Evolutionary conservation across 2,888 invertebrate species (phyloP), one percentile per base, ranked within the genome.

Genomic region (Polyommatus icarus): DNA sequence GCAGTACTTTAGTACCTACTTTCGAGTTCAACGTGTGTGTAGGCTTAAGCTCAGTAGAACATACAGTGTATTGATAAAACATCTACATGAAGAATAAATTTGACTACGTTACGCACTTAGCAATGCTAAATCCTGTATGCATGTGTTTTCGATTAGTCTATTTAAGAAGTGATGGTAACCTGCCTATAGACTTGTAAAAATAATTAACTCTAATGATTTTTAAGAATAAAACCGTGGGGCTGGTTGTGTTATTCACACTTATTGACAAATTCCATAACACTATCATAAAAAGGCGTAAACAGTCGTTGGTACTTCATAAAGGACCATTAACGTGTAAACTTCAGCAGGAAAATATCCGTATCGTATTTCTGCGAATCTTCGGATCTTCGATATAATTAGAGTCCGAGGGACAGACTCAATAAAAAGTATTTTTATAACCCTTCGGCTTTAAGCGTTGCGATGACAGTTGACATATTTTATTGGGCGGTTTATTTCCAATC

Each of bases 401-500:
- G 5, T 0, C 12, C 24, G 3, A 67, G 24, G 15, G 61, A 15
- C 12, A 10, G 24, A 1, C 24, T 59, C 20, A 20, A 29, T 67
- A 67, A 67, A 67, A 67, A 24, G 10, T 67, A 8, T 24, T 24
- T 67, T 67, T 67, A 24, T 12, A 67, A 24, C 61, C 36, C 36
- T 46, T 40, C 10, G 8, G 72, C 40, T 72, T 72, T 72, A 36
- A 40, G 36, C 40, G 40, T 10, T 18, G 40, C 46, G 72, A 18
- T 46, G 72, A 72, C 72, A 72, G 20, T 8, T 72, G 72, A 72
- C 72, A 72, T 5, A 72, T 72, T 72, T 72, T 40, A 40, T 72
- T 72, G 72, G 40, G 40, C 32, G 3, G 18, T 71, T 71, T 71
- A 40, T 72, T 12, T 3, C 24, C 24, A 24, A 12, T 61, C 24